Evolutionary conservation across 1,140 invertebrate species (phyloP), one percentile per base, ranked within the genome.

Genomic region (Trichonephila clavipes): DNA sequence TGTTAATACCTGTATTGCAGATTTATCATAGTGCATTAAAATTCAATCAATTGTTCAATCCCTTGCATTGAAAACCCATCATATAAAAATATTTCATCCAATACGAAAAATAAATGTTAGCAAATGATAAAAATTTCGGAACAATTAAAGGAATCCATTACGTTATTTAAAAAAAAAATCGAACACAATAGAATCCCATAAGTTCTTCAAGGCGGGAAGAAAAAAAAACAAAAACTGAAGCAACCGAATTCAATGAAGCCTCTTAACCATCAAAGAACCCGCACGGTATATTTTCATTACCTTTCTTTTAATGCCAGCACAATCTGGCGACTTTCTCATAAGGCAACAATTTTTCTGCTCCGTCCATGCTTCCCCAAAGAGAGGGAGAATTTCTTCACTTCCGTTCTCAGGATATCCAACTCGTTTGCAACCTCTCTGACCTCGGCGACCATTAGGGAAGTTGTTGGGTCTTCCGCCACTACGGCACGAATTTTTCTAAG

Each of bases 351-450:
- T 69, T 69, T 69, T 24, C 10, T 69, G 7, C 4, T 10, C 4
- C n/a, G 66, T 69, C 66, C 66, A 24, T 24, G 24, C 51, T 0
- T 51, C n/a, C 34, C 19, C 19, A n/a, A 51, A n/a, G 51, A 83
- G 10, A 28, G 44, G n/a, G 19, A n/a, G 82, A 83, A 58, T 83
- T 51, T 59, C 82, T 83, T 59, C 82, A 59, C 51, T 83, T 83
- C 82, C 82, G 82, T 83, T 83, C 82, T 59, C 82, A 83, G 51
- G 44, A 8, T 59, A 18, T 24, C 82, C 51, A n/a, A 83, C 82
- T 83, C 82, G 82, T 83, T 83, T 83, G 19, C 24, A 83, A 83
- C 82, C 77, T 83, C 16, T 19, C 34, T 51, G 82, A 59, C 82
- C 82, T n/a, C 7, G 6, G 51, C 19, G 51, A n/a, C 82, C 82